Percentiles rank a stretch among this genome's conserved stretches.
Evolutionary conservation across 1,140 invertebrate genomes (phyloP).

Genomic region (Acromyrmex heyeri): DNA sequence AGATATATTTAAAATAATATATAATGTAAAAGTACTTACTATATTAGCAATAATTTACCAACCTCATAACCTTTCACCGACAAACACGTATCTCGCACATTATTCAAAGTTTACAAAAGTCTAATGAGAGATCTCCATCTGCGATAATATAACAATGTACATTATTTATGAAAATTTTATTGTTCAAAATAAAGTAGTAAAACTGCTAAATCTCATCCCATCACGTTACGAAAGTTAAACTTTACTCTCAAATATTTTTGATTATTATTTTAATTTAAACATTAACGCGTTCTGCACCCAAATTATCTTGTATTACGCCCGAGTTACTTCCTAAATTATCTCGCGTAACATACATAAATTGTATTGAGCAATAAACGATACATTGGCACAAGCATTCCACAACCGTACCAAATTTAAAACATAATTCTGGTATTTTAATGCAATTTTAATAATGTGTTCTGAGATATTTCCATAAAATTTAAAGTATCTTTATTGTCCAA

Average conservation of each 20-base stretch:
- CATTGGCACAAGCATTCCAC: constrained; percentile 26
- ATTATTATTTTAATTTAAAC: constrained; percentile 55
- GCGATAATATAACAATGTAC: constrained; percentile 43
- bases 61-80: neutral
- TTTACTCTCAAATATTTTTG: constrained; percentile 52
- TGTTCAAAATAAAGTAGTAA: constrained; percentile 27
- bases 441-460: constrained; percentile 32
- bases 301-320: constrained; percentile 58
- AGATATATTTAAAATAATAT: neutral
- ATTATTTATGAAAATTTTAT: constrained; percentile 34
- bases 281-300: constrained; percentile 41
- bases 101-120: constrained; percentile 47
- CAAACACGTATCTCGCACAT: constrained; percentile 22
- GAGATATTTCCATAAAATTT: constrained; percentile 12
- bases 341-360: constrained; percentile 42
- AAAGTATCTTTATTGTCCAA: neutral
- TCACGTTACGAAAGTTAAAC: neutral
- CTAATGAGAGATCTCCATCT: constrained; percentile 42
- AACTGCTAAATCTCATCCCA: constrained; percentile 2
- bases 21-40: neutral
- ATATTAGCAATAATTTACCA: constrained; percentile 7
- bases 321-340: constrained; percentile 55
- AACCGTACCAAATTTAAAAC: constrained; percentile 33
- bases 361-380: constrained; percentile 54
- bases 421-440: constrained; percentile 20